These are phyloP conservation scores for Axinella damicornis DNA, from an alignment of 37 sponge, comb jelly and placozoan species.

Conservation along the genomic window DNA sequence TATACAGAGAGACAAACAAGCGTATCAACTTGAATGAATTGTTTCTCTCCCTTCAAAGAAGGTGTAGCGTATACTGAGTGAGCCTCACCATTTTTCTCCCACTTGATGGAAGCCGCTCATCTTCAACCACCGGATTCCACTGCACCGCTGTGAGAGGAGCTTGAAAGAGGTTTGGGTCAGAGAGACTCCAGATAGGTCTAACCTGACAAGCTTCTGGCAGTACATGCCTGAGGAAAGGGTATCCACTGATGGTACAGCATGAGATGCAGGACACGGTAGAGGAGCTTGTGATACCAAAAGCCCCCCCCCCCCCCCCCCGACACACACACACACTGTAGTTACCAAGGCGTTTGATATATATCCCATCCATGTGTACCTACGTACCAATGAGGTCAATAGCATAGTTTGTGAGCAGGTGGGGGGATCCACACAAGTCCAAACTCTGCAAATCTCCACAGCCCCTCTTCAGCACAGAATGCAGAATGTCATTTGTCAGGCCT, in stretches of 20 bases:
- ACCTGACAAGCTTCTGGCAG: conserved; percentile 36
- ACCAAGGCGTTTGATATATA: no score
- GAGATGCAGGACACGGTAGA: no score
- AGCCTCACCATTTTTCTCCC: conserved; percentile 2
- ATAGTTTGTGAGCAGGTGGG: conserved; percentile 52
- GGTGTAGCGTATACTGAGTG: no score
- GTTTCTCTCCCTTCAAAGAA: no score
- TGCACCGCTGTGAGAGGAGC: conserved; percentile 20
- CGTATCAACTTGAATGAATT: no score
- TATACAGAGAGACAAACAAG: no score
- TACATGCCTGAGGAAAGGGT: conserved; percentile 34
- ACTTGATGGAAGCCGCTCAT: conserved; percentile 1
- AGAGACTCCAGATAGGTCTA: conserved; percentile 52
- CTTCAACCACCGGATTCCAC: conserved; percentile 27
- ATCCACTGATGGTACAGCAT: not conserved
- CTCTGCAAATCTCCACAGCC: conserved; percentile 33
- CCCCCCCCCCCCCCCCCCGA: no score
- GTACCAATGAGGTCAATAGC: conserved; percentile 59
- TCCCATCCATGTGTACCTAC: not conserved
- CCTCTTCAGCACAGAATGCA: conserved; percentile 48
- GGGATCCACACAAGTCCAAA: conserved; percentile 53
- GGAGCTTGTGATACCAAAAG: no score
- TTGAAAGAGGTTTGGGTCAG: conserved; percentile 53
- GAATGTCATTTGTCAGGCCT: conserved; percentile 62
- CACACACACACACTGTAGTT: no score